Evolutionary conservation across 2,113 vertebrate species (phyloP).

Genomic region (Pelecanus crispus): DNA sequence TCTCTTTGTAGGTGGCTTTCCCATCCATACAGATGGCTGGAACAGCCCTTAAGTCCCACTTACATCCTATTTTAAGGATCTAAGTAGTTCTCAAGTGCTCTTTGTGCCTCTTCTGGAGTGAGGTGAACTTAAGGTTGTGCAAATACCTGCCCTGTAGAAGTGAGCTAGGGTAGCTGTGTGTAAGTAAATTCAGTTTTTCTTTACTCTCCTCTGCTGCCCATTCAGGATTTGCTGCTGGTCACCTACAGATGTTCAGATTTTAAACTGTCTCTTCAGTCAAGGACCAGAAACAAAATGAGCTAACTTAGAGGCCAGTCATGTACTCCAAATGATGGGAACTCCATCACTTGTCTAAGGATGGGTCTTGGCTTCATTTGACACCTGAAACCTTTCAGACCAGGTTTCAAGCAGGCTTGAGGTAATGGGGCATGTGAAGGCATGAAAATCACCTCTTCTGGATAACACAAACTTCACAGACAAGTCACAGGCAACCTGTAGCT

Average conservation of each 20-base stretch:
- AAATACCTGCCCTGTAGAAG: neutral
- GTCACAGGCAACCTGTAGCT: neutral
- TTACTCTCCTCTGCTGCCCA: neutral
- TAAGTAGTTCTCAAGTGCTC: neutral
- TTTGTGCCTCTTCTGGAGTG: neutral
- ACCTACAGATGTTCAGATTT: neutral
- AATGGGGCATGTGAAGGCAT: neutral
- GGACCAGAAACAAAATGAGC: neutral
- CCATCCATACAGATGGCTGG: neutral
- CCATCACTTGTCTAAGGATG: neutral
- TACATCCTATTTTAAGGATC: conserved; percentile 17
- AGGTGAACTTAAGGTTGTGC: neutral
- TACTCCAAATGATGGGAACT: neutral
- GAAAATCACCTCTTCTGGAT: neutral
- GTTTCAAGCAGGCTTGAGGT: neutral
- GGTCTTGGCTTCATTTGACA: neutral
- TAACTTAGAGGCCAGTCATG: neutral
- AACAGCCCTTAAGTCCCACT: neutral
- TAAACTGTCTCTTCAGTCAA: neutral
- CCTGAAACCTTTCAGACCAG: neutral
- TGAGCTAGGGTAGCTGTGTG: neutral
- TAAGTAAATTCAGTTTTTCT: neutral
- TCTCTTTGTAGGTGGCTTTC: conserved; percentile 14
- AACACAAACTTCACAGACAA: neutral
- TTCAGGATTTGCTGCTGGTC: neutral